Percentiles rank a stretch among this genome's conserved stretches.
Evolutionary conservation across 2,888 invertebrate species (phyloP).

Genomic region (Limnephilus lunatus): DNA sequence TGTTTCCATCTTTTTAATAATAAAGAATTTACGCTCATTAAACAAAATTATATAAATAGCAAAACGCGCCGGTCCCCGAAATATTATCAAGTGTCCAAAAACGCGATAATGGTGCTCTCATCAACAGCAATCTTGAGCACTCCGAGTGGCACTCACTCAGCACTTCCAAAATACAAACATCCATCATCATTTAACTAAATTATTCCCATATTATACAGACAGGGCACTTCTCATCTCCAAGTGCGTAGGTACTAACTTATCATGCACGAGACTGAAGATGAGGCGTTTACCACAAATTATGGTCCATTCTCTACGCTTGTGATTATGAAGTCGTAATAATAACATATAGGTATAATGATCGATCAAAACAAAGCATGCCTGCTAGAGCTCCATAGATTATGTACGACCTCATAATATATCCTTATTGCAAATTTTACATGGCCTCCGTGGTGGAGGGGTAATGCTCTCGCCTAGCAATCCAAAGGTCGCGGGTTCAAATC

Average conservation of each 20-base stretch:
- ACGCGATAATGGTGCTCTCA: neutral
- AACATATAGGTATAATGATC: neutral
- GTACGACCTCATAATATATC: neutral
- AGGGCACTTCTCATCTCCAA: neutral
- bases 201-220: neutral
- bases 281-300: slow-evolving; percentile 20
- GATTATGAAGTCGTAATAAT: neutral
- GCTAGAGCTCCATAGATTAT: neutral
- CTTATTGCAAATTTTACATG: neutral
- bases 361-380: slow-evolving; percentile 45
- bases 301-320: slow-evolving; percentile 16
- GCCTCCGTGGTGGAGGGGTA: too few relatives aligned
- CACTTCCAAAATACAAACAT: neutral
- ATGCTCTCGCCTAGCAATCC: too few relatives aligned
- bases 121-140: neutral
- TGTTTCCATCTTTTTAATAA: neutral
- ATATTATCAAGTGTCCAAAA: neutral
- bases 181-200: neutral
- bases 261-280: neutral
- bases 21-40: neutral
- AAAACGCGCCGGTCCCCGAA: neutral
- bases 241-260: neutral
- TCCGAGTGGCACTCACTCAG: neutral
- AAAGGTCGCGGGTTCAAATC: too few relatives aligned
- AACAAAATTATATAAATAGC: neutral